phyloP scores from a whole-genome alignment of 2,888 invertebrate genomes.

The Argyresthia albistria region DNA sequence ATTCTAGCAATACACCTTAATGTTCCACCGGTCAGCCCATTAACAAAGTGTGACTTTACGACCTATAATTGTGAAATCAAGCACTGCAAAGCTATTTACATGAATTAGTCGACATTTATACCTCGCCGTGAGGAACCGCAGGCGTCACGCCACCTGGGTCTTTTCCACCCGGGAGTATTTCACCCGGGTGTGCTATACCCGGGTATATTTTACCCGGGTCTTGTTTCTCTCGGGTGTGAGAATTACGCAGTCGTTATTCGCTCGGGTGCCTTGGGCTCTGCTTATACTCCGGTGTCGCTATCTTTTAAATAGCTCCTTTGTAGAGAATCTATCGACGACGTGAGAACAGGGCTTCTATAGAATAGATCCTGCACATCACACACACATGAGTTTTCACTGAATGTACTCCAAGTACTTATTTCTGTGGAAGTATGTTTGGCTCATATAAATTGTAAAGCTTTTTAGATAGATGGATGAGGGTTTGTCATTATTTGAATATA shows the following conservation, averaged over 20 bases:
- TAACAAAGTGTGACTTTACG: no score
- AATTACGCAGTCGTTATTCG: conserved; percentile 66
- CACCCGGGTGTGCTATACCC: no score
- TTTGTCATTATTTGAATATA: no score
- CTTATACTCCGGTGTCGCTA: conserved; percentile 25
- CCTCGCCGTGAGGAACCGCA: conserved; percentile 59
- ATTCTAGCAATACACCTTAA: no score
- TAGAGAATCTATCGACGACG: conserved; percentile 28
- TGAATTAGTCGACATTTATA: conserved; percentile 68
- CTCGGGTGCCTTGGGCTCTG: conserved; percentile 38
- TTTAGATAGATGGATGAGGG: not conserved
- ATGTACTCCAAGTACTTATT: not conserved
- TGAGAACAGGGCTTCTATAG: not conserved
- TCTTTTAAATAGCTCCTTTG: conserved; percentile 43
- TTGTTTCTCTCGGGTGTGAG: conserved; percentile 47
- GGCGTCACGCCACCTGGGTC: conserved; percentile 12
- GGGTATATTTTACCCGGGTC: conserved; percentile 10
- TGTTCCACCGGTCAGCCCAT: no score
- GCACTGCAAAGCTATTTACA: conserved; percentile 48
- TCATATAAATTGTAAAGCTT: not conserved
- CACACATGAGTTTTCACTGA: not conserved
- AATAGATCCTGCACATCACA: not conserved
- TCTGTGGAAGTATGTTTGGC: not conserved
- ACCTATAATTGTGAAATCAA: not conserved
- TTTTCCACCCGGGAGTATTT: no score